A percentile compares a stretch with the other conserved stretches of the same genome.
Evolutionary conservation across 2,797 vertebrate species (phyloP).

Genomic region (Oreonectes daqikongensis): DNA sequence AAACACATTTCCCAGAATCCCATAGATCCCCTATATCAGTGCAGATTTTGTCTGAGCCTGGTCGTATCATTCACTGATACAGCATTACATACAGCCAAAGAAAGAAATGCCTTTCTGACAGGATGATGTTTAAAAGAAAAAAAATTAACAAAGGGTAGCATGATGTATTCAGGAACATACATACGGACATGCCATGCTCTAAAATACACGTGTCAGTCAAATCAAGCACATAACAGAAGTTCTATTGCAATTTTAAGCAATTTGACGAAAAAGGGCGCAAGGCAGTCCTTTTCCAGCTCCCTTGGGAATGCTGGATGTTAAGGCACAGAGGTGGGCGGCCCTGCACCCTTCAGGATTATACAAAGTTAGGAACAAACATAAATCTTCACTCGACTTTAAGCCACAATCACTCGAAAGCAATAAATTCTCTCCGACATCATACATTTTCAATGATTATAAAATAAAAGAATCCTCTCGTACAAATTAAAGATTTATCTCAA

Average conservation of each 20-base stretch:
- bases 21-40: background rate
- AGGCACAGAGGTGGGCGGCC: conserved; percentile 56
- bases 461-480: conserved; percentile 75
- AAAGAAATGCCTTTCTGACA: conserved; percentile 5
- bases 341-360: conserved; percentile 48
- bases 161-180: conserved; percentile 6
- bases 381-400: conserved; percentile 39
- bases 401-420: conserved; percentile 55
- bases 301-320: conserved; percentile 34
- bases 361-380: conserved; percentile 9
- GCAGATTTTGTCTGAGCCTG: conserved; percentile 13
- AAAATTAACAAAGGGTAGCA: background rate
- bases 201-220: conserved; percentile 1
- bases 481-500: conserved; percentile 84
- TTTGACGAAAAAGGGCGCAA: conserved; percentile 27
- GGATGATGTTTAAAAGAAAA: conserved; percentile 32
- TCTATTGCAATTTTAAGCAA: conserved; percentile 7
- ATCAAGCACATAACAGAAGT: conserved; percentile 8
- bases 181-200: conserved; percentile 16
- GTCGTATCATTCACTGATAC: conserved; percentile 3
- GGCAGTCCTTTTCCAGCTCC: conserved; percentile 46
- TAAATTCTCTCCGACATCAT: conserved; percentile 63
- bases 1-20: conserved; percentile 1
- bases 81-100: conserved; percentile 13
- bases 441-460: conserved; percentile 78